Conservation (phyloP, 2,888 invertebrate species). For the Nebria salina region DNA sequence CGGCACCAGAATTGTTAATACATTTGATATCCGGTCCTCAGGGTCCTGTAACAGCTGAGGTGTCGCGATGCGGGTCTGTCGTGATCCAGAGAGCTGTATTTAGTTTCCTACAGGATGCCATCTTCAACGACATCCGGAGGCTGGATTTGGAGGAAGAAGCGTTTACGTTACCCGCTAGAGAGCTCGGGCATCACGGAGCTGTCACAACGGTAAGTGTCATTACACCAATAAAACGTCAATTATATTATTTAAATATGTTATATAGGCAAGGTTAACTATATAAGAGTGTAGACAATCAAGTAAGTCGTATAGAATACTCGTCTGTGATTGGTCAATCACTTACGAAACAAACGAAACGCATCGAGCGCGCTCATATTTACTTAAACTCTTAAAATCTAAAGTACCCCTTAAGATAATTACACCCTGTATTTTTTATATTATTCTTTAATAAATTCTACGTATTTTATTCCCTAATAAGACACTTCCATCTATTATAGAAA, state of each 20-base stretch:
- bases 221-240: not conserved
- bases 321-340: too few species aligned
- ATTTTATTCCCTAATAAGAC: too few species aligned
- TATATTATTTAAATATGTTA: not conserved
- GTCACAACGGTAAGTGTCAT: constrained; percentile 61
- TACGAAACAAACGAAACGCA: too few species aligned
- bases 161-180: constrained; percentile 70
- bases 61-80: constrained; percentile 69
- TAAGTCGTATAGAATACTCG: too few species aligned
- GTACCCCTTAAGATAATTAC: too few species aligned
- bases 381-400: too few species aligned
- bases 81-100: constrained; percentile 72
- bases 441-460: too few species aligned
- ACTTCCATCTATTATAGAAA: too few species aligned
- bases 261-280: not conserved
- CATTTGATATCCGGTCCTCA: constrained; percentile 43
- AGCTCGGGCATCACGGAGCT: constrained; percentile 72
- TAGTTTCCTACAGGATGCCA: constrained; percentile 72
- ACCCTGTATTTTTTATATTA: too few species aligned
- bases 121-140: constrained; percentile 67
- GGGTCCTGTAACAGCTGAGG: constrained; percentile 72
- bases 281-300: too few species aligned
- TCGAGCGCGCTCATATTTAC: too few species aligned
- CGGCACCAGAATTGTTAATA: too few species aligned
- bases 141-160: constrained; percentile 69